A percentile compares a stretch with the other conserved stretches of the same genome.
Evolutionary conservation across 1,140 invertebrate genomes (phyloP).

Genomic region (Drosophila nigromelanica): DNA sequence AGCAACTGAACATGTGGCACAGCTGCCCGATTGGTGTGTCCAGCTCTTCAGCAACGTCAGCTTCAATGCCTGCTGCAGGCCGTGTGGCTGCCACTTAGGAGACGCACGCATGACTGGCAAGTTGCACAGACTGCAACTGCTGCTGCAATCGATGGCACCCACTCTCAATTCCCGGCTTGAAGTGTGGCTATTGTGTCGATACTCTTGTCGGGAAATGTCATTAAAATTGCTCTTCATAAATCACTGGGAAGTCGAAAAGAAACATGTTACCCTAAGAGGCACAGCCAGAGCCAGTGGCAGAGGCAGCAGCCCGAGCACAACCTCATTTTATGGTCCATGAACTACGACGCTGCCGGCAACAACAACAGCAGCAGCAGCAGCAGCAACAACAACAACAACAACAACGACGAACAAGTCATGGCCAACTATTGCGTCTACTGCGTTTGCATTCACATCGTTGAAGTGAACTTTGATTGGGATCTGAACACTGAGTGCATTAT

Average conservation of each 20-base stretch:
- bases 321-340: conserved; percentile 82
- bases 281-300: conserved; percentile 10
- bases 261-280: conserved; percentile 47
- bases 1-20: conserved; percentile 21
- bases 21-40: conserved; percentile 52
- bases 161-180: conserved; percentile 17
- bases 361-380: conserved; percentile 10
- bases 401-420: conserved; percentile 7
- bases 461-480: conserved; percentile 65
- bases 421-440: conserved; percentile 28
- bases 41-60: conserved; percentile 36
- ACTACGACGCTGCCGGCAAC: conserved; percentile 34
- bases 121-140: conserved; percentile 15
- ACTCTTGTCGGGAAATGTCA: conserved; percentile 77
- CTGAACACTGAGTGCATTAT: conserved; percentile 63
- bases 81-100: conserved; percentile 40
- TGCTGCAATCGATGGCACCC: conserved; percentile 35
- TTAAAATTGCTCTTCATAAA: conserved; percentile 83
- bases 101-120: conserved; percentile 68
- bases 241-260: conserved; percentile 64
- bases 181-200: conserved; percentile 61
- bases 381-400: conserved; percentile 2
- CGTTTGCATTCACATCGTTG: conserved; percentile 41
- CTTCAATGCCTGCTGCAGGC: conserved; percentile 11
- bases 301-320: conserved; percentile 72